These are phyloP conservation scores for Oceanodroma tethys DNA, from an alignment of 2,113 vertebrate genomes.

Conservation along the genomic window DNA sequence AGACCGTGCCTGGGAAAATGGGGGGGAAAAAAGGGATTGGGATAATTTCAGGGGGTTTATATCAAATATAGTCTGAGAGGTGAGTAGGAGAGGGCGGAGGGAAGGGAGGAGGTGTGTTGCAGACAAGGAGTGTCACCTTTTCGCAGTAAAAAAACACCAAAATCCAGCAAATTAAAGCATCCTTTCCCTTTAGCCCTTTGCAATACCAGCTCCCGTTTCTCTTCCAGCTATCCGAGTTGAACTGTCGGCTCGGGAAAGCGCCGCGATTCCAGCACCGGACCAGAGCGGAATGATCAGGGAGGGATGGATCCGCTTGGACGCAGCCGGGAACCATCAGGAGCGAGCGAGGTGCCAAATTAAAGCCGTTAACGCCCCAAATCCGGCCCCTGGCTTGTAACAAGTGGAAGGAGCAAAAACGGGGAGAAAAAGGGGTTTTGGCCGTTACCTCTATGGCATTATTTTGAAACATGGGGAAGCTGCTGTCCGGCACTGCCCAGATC, in stretches of 20 bases:
- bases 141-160: not conserved
- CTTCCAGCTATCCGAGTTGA: not conserved
- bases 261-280: accelerated
- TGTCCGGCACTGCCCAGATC: not conserved
- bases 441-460: accelerated
- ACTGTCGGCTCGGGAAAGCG: accelerated
- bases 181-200: not conserved
- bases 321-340: not conserved
- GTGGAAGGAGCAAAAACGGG: not conserved
- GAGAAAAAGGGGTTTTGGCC: not conserved
- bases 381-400: not conserved
- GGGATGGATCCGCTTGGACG: accelerated
- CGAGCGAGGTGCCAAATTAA: not conserved
- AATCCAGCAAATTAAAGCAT: not conserved
- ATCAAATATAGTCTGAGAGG: not conserved
- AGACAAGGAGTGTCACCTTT: not conserved
- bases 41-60: not conserved
- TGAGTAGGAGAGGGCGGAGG: not conserved
- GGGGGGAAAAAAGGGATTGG: not conserved
- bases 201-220: not conserved
- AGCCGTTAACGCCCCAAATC: not conserved
- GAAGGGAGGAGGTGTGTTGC: too few species aligned
- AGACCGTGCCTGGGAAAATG: not conserved
- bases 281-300: not conserved
- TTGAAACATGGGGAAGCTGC: not conserved